phyloP scores from a whole-genome alignment of 1,140 invertebrate genomes.

The Drosophila nasuta region DNA sequence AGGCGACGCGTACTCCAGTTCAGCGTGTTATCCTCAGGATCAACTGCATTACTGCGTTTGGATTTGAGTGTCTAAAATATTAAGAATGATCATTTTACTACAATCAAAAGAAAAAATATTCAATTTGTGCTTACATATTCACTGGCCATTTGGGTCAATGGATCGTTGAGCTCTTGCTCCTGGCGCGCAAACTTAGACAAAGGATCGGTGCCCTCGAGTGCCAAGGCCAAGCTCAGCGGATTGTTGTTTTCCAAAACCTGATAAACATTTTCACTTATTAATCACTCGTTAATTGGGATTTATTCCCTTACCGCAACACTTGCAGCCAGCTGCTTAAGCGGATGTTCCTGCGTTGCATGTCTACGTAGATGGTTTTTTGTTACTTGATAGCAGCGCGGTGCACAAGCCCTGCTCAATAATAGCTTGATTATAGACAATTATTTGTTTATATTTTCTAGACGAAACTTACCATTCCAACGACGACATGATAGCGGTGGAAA shows the following conservation, averaged over 20 bases:
- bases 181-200: conserved; percentile 89
- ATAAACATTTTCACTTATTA: neutral
- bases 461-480: conserved; percentile 67
- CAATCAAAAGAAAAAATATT: neutral
- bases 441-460: conserved; percentile 48
- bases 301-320: conserved; percentile 25
- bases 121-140: conserved; percentile 86
- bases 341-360: conserved; percentile 61
- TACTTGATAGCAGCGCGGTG: conserved; percentile 68
- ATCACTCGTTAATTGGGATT: conserved; percentile 14
- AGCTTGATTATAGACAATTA: conserved; percentile 40
- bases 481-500: conserved; percentile 42
- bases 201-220: conserved; percentile 91
- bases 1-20: conserved; percentile 90
- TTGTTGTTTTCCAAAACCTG: conserved; percentile 81
- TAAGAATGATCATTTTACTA: conserved; percentile 4
- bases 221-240: conserved; percentile 86
- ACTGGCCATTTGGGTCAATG: conserved; percentile 88
- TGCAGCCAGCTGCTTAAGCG: conserved; percentile 60
- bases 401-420: conserved; percentile 55
- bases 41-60: conserved; percentile 77
- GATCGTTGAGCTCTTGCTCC: conserved; percentile 86
- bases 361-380: conserved; percentile 53
- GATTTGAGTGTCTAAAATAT: conserved; percentile 53
- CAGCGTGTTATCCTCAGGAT: conserved; percentile 87